Percentiles rank a stretch among this genome's conserved stretches.
Conservation (phyloP, 53 echinoderm and acorn worm species). For the Mesocentrotus franciscanus region DNA sequence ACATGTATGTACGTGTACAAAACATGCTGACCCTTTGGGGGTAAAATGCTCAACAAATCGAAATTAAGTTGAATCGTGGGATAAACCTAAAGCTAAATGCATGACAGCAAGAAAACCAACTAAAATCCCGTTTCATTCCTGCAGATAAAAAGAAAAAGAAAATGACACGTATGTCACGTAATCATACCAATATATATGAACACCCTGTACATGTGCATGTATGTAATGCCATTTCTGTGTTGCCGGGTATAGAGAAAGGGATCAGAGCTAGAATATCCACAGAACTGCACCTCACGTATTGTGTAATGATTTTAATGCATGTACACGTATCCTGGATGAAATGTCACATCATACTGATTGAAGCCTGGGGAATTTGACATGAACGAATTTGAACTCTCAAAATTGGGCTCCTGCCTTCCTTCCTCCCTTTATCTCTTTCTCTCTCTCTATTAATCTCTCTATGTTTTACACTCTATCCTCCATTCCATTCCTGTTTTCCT, state of each 20-base stretch:
- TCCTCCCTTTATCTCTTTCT: background rate
- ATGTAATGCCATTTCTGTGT: background rate
- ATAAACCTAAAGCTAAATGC: too few species aligned
- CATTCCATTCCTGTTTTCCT: too few species aligned
- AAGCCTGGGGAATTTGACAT: background rate
- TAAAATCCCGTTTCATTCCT: too few species aligned
- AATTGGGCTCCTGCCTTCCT: background rate
- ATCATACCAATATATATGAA: too few species aligned
- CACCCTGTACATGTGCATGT: background rate
- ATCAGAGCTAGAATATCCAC: background rate
- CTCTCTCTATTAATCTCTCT: background rate
- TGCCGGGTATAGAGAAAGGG: background rate
- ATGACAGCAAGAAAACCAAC: too few species aligned
- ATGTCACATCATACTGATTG: constrained; percentile 6
- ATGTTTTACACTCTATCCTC: too few species aligned
- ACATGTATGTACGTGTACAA: too few species aligned
- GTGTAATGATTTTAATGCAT: constrained; percentile 22
- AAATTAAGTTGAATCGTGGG: too few species aligned
- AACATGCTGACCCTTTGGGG: too few species aligned
- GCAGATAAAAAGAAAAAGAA: too few species aligned
- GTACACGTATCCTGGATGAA: background rate
- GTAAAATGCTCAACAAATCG: too few species aligned
- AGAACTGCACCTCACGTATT: background rate
- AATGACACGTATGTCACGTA: too few species aligned
- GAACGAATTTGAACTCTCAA: background rate